A percentile compares a stretch with the other conserved stretches of the same genome.
These are phyloP conservation scores for Heteromormyrus szaboi DNA, from an alignment of 2,797 vertebrate genomes.

Conservation along the genomic window DNA sequence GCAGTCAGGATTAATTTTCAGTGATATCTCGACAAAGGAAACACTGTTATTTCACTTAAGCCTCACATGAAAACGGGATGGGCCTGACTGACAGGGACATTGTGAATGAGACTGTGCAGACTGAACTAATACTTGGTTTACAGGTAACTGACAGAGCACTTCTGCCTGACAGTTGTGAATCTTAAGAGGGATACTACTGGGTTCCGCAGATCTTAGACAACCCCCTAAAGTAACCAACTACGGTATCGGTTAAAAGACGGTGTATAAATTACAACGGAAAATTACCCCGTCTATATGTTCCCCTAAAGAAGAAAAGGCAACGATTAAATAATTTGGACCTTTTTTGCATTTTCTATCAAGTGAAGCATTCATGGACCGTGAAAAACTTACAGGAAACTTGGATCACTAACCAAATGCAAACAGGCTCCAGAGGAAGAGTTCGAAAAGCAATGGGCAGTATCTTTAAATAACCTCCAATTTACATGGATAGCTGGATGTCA, in stretches of 20 bases:
- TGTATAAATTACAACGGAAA: background rate
- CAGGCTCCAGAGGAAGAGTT: slow-evolving; percentile 93
- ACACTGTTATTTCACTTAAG: background rate
- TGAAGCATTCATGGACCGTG: background rate
- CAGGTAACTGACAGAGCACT: background rate
- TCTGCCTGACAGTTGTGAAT: background rate
- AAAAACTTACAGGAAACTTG: slow-evolving; percentile 6
- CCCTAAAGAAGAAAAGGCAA: background rate
- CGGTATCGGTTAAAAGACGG: background rate
- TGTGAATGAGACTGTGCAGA: background rate
- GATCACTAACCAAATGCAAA: slow-evolving; percentile 27
- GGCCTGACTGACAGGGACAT: background rate
- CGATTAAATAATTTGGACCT: background rate
- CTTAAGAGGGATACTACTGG: background rate
- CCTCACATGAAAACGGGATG: background rate
- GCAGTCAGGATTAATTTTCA: background rate
- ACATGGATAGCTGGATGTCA: slow-evolving; percentile 98
- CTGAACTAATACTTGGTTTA: background rate
- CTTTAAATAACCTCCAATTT: slow-evolving; percentile 96
- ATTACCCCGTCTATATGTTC: background rate
- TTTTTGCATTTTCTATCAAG: background rate
- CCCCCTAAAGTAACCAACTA: background rate
- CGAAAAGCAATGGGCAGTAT: slow-evolving; percentile 98
- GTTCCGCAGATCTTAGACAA: background rate
- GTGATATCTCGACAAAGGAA: background rate